These are phyloP conservation scores for Urocynchramus pylzowi DNA, from an alignment of 2,113 vertebrate species.

Conservation along the genomic window DNA sequence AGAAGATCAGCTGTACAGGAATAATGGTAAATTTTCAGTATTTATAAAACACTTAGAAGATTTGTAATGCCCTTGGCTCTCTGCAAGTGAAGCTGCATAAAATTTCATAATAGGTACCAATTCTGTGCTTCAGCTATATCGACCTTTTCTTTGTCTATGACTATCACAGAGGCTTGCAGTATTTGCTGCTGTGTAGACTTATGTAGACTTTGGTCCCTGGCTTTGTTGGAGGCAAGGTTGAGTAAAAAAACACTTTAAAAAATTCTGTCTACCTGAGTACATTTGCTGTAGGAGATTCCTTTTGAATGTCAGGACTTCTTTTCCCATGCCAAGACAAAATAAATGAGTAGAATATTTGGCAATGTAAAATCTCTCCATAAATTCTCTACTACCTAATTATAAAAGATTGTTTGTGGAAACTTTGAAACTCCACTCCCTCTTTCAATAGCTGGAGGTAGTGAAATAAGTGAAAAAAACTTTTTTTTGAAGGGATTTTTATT, in stretches of 20 bases:
- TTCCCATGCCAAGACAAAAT: conserved; percentile 5
- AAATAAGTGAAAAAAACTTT: not conserved
- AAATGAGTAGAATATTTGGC: conserved; percentile 19
- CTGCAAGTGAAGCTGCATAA: not conserved
- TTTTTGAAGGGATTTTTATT: not conserved
- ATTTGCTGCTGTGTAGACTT: not conserved
- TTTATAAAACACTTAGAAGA: not conserved
- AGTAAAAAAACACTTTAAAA: not conserved
- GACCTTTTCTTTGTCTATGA: not conserved
- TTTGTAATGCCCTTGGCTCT: not conserved
- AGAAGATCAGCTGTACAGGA: not conserved
- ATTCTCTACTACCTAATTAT: conserved; percentile 32
- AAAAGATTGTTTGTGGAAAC: conserved; percentile 33
- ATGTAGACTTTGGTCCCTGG: not conserved
- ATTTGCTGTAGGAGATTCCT: not conserved
- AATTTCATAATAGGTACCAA: not conserved
- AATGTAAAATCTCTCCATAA: not conserved
- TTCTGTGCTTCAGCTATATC: not conserved
- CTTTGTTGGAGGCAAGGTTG: not conserved
- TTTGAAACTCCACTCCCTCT: conserved; percentile 4
- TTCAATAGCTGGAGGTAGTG: conserved; percentile 49
- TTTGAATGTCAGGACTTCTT: conserved; percentile 32
- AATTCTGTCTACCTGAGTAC: not conserved
- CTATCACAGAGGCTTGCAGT: not conserved
- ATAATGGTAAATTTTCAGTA: not conserved